These are phyloP conservation scores for Drosophila ezoana DNA, from an alignment of 2,888 invertebrate species.

Conservation along the genomic window DNA sequence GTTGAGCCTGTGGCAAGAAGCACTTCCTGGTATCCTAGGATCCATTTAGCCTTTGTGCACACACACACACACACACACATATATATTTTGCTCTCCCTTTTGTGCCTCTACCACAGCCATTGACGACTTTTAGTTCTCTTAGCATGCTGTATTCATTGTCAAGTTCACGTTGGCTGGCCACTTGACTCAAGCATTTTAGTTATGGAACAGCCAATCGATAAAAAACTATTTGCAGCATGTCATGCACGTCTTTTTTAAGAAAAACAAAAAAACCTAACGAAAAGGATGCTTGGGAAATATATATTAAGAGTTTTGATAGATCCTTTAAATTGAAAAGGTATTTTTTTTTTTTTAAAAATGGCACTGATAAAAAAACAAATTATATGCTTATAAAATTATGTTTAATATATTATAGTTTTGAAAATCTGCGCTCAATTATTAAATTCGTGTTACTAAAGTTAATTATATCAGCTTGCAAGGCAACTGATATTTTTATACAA, in stretches of 20 bases:
- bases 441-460: too few species aligned
- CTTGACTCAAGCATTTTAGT: slow-evolving; percentile 43
- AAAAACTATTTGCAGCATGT: slow-evolving; percentile 19
- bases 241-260: not conserved
- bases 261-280: not conserved
- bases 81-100: slow-evolving; percentile 7
- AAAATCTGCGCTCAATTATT: too few species aligned
- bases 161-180: slow-evolving; percentile 64
- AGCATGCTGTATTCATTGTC: slow-evolving; percentile 56
- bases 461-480: not conserved
- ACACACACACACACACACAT: not conserved
- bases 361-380: too few species aligned
- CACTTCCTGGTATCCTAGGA: slow-evolving; percentile 8
- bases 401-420: too few species aligned
- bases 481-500: slow-evolving; percentile 1
- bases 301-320: too few species aligned
- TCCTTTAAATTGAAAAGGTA: too few species aligned
- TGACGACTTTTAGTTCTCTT: slow-evolving; percentile 41
- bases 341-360: too few species aligned
- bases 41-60: slow-evolving; percentile 35
- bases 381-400: too few species aligned
- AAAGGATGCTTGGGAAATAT: not conserved
- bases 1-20: slow-evolving; percentile 19
- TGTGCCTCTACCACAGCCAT: slow-evolving; percentile 6
- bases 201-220: slow-evolving; percentile 34